Conservation (phyloP, 2,797 vertebrate genomes). For the Crax fasciolata region DNA sequence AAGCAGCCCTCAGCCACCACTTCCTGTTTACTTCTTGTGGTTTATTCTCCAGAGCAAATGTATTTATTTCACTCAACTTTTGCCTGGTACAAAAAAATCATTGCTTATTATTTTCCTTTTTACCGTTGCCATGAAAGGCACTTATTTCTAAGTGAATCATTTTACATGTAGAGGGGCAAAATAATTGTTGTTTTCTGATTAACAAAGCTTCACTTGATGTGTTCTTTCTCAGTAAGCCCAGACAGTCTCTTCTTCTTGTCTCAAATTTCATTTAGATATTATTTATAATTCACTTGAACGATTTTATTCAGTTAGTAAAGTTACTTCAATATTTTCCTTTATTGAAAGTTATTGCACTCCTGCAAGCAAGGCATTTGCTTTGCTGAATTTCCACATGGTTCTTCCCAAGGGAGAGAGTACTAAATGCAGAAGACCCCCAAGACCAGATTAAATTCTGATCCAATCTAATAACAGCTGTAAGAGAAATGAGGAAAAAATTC, state of each 20-base stretch:
- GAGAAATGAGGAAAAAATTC: background rate
- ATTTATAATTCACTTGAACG: conserved; percentile 54
- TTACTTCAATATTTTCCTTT: conserved; percentile 26
- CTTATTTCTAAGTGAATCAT: background rate
- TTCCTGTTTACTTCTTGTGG: conserved; percentile 56
- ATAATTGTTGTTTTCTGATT: background rate
- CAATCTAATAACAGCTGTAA: conserved; percentile 15
- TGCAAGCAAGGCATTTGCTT: conserved; percentile 22
- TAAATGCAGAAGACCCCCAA: background rate
- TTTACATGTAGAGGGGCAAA: background rate
- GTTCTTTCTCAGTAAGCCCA: background rate
- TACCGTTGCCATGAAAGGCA: background rate
- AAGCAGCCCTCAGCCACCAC: conserved; percentile 11
- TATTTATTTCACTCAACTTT: background rate
- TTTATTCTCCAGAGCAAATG: background rate
- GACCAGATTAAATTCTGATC: conserved; percentile 21
- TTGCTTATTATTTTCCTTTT: background rate
- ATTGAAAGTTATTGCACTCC: conserved; percentile 40
- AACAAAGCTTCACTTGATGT: background rate
- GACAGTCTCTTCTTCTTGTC: conserved; percentile 16
- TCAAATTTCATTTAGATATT: conserved; percentile 37
- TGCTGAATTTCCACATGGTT: conserved; percentile 13
- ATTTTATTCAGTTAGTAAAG: conserved; percentile 24
- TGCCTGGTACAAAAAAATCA: background rate
- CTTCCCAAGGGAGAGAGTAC: background rate